Conservation (phyloP, 2,888 invertebrate genomes). For the Microplitis deprimator region DNA sequence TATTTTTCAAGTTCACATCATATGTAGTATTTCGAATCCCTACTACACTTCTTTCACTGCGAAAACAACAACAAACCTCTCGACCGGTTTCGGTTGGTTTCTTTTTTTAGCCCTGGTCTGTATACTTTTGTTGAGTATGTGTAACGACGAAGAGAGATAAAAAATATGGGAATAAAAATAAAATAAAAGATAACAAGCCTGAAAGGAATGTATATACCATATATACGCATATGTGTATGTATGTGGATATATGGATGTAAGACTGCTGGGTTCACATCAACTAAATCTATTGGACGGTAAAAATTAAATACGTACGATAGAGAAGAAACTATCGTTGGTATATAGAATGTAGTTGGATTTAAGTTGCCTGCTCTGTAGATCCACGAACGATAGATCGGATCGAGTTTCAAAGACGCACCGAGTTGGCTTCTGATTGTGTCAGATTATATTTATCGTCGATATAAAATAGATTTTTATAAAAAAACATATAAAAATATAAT, state of each 20-base stretch:
- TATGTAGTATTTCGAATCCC: neutral
- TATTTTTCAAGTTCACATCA: slow-evolving; percentile 1
- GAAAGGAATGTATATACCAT: neutral
- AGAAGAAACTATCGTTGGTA: neutral
- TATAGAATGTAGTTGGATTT: too few species aligned
- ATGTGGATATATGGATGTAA: neutral
- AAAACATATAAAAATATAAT: neutral
- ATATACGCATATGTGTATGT: neutral
- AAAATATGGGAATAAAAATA: slow-evolving; percentile 7
- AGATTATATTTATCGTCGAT: neutral
- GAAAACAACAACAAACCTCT: slow-evolving; percentile 6
- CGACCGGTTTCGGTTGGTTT: neutral
- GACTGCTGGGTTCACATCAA: neutral
- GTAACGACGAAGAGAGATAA: neutral
- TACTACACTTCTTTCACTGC: slow-evolving; percentile 3
- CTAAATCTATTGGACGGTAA: neutral
- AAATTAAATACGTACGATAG: neutral
- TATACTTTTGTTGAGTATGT: neutral
- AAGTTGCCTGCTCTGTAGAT: neutral
- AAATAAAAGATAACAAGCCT: slow-evolving; percentile 2
- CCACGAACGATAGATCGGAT: neutral
- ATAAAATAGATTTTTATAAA: neutral
- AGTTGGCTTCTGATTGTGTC: slow-evolving; percentile 32
- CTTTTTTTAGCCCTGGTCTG: neutral
- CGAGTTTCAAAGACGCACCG: slow-evolving; percentile 26